phyloP scores from a whole-genome alignment of 2,888 invertebrate genomes.

The Chelonus formosanus region DNA sequence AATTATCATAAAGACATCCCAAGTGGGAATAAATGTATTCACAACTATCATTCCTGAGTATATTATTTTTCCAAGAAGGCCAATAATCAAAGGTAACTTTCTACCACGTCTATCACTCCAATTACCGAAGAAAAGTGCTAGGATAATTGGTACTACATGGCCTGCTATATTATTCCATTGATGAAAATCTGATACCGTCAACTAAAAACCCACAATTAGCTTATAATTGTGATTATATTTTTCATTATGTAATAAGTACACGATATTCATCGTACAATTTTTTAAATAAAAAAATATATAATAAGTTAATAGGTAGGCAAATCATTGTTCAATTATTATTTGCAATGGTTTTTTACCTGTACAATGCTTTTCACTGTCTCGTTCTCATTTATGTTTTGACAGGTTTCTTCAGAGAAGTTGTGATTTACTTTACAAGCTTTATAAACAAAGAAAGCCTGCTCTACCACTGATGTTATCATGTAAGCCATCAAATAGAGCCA shows the following conservation, averaged over 20 bases:
- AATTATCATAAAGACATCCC: conserved; percentile 80
- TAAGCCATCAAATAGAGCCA: conserved; percentile 89
- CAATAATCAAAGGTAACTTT: conserved; percentile 77
- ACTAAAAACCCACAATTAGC: conserved; percentile 62
- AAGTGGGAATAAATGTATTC: conserved; percentile 71
- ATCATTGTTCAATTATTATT: no score
- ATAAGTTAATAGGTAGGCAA: no score
- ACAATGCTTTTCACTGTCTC: conserved; percentile 73
- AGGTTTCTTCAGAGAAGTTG: conserved; percentile 74
- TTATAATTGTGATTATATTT: conserved; percentile 4
- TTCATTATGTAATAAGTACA: no score
- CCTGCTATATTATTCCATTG: conserved; percentile 82
- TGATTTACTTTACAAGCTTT: conserved; percentile 82
- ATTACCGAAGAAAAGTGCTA: conserved; percentile 82
- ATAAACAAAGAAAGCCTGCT: conserved; percentile 81
- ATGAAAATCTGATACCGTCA: conserved; percentile 78
- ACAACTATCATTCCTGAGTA: conserved; percentile 80
- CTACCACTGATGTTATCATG: conserved; percentile 82
- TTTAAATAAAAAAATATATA: not conserved
- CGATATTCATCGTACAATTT: not conserved
- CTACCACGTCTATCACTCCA: conserved; percentile 84
- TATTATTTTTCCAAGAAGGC: conserved; percentile 77
- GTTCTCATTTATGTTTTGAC: conserved; percentile 70
- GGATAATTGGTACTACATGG: conserved; percentile 77
- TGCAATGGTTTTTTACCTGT: conserved; percentile 67